phyloP scores from a whole-genome alignment of 2,888 invertebrate species.

The Entomobrya multifasciata region DNA sequence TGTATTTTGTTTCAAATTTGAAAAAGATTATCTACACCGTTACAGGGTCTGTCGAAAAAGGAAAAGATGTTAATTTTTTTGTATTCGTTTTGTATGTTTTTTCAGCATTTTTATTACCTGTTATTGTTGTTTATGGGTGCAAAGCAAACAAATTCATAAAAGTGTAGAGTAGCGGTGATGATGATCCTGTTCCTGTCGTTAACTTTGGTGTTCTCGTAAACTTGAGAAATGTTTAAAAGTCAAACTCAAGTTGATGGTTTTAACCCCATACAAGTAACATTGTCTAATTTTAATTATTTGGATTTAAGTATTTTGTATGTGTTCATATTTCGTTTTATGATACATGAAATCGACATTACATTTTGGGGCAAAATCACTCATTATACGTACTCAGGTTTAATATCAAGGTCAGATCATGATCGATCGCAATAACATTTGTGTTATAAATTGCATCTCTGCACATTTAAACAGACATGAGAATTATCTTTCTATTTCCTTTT shows the following conservation, averaged over 20 bases:
- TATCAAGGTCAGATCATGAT: conserved; percentile 72
- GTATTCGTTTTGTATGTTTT: conserved; percentile 3
- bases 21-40: conserved; percentile 65
- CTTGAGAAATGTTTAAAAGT: background rate
- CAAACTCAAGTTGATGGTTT: too few species aligned
- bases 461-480: background rate
- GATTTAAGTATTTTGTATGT: too few species aligned
- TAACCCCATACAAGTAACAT: conserved; percentile 33
- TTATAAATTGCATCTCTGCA: conserved; percentile 63
- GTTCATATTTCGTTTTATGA: too few species aligned
- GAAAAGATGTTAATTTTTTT: background rate
- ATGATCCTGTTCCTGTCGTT: background rate
- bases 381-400: too few species aligned
- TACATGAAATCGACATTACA: too few species aligned
- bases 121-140: background rate
- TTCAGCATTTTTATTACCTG: too few species aligned
- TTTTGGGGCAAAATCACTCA: too few species aligned
- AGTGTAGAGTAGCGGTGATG: background rate
- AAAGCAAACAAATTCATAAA: too few species aligned
- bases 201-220: conserved; percentile 5
- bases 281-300: too few species aligned
- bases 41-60: conserved; percentile 52
- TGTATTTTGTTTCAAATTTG: conserved; percentile 59
- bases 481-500: too few species aligned
- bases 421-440: conserved; percentile 54